Evolutionary conservation across 2,797 vertebrate species (phyloP).

Genomic region (Galaxias olidus): DNA sequence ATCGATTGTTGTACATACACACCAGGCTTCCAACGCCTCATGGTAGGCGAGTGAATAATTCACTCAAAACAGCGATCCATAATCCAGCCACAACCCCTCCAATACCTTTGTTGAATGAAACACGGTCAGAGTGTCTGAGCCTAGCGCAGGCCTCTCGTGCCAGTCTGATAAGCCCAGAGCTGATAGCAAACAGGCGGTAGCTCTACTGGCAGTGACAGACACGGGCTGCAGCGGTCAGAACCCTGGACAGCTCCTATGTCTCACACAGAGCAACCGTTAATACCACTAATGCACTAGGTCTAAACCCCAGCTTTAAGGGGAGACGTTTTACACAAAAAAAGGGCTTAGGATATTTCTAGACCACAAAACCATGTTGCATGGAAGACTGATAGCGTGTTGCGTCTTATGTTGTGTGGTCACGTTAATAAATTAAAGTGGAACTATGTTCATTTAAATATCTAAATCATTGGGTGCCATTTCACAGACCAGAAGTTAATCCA

Average conservation of each 20-base stretch:
- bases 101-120: constrained; percentile 35
- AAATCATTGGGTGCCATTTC: not conserved
- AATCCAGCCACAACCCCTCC: constrained; percentile 32
- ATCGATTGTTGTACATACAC: constrained; percentile 58
- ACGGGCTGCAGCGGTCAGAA: constrained; percentile 38
- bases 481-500: too few species aligned
- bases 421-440: constrained; percentile 35
- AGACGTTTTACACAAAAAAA: not conserved
- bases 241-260: constrained; percentile 61
- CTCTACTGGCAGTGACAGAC: not conserved
- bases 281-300: not conserved
- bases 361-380: too few species aligned
- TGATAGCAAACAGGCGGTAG: not conserved
- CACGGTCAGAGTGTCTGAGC: constrained; percentile 1
- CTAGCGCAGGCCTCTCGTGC: not conserved
- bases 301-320: not conserved
- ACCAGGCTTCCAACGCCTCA: constrained; percentile 36
- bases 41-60: constrained; percentile 1
- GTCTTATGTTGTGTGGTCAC: constrained; percentile 21
- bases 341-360: too few species aligned
- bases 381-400: constrained; percentile 18
- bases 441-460: constrained; percentile 21
- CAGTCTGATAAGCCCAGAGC: constrained; percentile 12
- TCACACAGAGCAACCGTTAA: constrained; percentile 1
- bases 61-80: constrained; percentile 20